Conservation (phyloP, 2,888 invertebrate species). For the Plutella xylostella region DNA sequence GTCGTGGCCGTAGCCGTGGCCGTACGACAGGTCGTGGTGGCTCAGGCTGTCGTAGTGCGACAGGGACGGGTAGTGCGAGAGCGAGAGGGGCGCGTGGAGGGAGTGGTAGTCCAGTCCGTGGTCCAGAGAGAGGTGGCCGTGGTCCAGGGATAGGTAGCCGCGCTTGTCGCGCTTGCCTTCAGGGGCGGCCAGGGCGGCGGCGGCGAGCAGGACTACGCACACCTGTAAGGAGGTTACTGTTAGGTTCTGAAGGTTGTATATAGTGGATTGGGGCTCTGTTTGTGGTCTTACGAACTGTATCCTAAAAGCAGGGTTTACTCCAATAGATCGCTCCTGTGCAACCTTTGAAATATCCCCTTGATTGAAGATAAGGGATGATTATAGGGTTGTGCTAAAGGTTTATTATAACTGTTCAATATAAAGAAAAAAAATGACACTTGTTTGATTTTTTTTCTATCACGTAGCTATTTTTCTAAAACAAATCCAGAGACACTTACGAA, state of each 20-base stretch:
- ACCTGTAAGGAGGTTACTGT: conserved; percentile 18
- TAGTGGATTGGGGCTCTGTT: background rate
- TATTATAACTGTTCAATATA: background rate
- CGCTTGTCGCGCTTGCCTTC: conserved; percentile 30
- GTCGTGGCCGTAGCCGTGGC: conserved; percentile 12
- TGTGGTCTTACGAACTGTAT: background rate
- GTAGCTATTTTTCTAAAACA: background rate
- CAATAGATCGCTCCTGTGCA: no score
- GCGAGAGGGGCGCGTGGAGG: background rate
- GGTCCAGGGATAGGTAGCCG: conserved; percentile 16
- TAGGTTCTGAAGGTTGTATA: background rate
- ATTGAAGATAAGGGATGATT: no score
- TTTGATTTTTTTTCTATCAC: background rate
- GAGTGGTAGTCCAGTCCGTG: conserved; percentile 10
- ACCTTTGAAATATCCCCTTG: no score
- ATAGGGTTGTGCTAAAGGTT: no score
- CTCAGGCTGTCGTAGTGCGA: conserved; percentile 15
- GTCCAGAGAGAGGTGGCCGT: background rate
- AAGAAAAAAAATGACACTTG: no score
- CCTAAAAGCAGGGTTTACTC: background rate
- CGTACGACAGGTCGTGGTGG: conserved; percentile 11
- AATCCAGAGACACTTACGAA: conserved; percentile 24
- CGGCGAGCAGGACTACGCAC: conserved; percentile 27
- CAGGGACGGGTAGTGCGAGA: background rate
- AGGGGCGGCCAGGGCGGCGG: conserved; percentile 24